Evolutionary conservation across 1,140 invertebrate species (phyloP).

Genomic region (Pygmarrhopalites habei): DNA sequence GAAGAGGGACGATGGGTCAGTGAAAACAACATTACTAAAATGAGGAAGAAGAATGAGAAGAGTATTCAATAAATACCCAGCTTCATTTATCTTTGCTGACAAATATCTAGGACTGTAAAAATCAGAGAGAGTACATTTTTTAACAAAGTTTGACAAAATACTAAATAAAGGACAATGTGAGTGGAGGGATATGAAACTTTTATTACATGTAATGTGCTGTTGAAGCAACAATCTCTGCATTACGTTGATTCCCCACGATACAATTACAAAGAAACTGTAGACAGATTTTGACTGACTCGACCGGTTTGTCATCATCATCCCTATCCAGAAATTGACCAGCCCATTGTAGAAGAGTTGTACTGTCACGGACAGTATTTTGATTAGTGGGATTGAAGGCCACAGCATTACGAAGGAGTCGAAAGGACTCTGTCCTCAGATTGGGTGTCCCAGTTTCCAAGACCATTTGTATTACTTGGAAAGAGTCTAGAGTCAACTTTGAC

Average conservation of each 20-base stretch:
- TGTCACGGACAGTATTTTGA: not conserved
- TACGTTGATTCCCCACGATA: not conserved
- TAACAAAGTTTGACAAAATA: no score
- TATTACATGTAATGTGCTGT: not conserved
- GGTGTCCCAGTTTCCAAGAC: no score
- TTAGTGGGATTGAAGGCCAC: not conserved
- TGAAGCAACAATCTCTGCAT: not conserved
- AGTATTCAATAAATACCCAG: slow-evolving; percentile 3
- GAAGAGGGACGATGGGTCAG: no score
- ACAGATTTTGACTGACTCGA: not conserved
- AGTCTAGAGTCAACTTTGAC: not conserved
- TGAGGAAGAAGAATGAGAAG: not conserved
- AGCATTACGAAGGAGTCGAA: not conserved
- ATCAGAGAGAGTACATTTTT: no score
- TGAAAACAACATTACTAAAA: no score
- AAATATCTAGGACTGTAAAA: not conserved
- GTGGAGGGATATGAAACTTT: no score
- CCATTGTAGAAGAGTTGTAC: not conserved
- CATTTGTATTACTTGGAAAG: not conserved
- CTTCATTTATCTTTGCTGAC: not conserved
- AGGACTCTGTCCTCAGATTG: not conserved
- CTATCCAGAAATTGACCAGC: not conserved
- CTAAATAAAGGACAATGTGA: no score
- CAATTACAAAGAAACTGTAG: not conserved
- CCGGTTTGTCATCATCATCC: not conserved